Evolutionary conservation across 2,113 vertebrate species (phyloP).

Genomic region (Sylvia atricapilla): DNA sequence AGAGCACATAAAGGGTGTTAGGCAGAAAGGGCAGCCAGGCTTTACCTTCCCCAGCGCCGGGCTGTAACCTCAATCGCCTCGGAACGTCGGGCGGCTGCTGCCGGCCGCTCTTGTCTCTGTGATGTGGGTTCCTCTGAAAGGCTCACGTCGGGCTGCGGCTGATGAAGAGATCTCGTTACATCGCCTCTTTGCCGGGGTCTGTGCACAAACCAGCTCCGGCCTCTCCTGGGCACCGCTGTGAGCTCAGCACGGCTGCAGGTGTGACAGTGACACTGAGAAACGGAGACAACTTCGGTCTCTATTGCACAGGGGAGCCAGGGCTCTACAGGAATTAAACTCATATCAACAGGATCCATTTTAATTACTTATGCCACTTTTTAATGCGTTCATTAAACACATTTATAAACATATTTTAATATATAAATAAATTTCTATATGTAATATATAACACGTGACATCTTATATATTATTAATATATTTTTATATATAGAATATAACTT

Average conservation of each 20-base stretch:
- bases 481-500: no score
- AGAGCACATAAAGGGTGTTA: not conserved
- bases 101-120: not conserved
- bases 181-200: not conserved
- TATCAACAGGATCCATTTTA: not conserved
- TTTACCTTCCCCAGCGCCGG: rapidly evolving
- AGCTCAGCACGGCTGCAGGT: rapidly evolving
- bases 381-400: no score
- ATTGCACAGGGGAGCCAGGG: not conserved
- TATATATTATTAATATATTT: no score
- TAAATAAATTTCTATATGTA: no score
- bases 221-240: rapidly evolving
- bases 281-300: not conserved
- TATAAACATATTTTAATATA: no score
- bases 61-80: not conserved
- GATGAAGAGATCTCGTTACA: not conserved
- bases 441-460: no score
- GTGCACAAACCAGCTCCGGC: not conserved
- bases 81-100: not conserved
- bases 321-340: not conserved
- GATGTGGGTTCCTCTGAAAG: not conserved
- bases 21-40: not conserved
- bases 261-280: not conserved
- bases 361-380: no score
- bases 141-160: rapidly evolving